These are phyloP conservation scores for Anodontia alba DNA, from an alignment of 2,888 invertebrate species.

Conservation along the genomic window DNA sequence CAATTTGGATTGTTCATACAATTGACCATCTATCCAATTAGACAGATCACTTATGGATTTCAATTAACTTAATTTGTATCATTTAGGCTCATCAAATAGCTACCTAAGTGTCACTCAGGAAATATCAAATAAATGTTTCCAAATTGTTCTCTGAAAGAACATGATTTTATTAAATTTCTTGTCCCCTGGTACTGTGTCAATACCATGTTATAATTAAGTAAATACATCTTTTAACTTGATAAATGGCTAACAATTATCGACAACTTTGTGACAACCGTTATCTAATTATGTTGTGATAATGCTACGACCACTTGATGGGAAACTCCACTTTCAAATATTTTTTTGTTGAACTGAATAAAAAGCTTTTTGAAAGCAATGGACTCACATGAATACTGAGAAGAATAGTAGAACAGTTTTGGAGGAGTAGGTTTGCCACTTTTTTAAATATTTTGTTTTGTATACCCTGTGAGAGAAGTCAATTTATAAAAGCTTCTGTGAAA, in stretches of 20 bases:
- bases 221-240: constrained; percentile 49
- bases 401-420: background rate
- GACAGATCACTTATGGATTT: background rate
- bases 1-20: too few species aligned
- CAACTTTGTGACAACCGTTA: constrained; percentile 48
- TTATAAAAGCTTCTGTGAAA: background rate
- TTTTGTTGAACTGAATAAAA: constrained; percentile 43
- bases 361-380: constrained; percentile 48
- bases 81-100: background rate
- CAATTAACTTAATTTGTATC: constrained; percentile 11
- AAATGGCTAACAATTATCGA: constrained; percentile 54
- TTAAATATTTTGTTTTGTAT: constrained; percentile 11
- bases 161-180: constrained; percentile 8
- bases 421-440: background rate
- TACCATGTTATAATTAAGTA: constrained; percentile 61
- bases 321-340: constrained; percentile 49
- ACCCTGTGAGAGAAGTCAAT: constrained; percentile 9
- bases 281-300: constrained; percentile 59
- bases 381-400: constrained; percentile 8
- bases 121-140: constrained; percentile 17
- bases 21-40: background rate
- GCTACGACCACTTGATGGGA: constrained; percentile 41
- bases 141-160: constrained; percentile 7
- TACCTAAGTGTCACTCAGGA: background rate
- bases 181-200: constrained; percentile 49